These are phyloP conservation scores for Ginglymostoma cirratum DNA, from an alignment of 2,113 vertebrate species.

Conservation along the genomic window DNA sequence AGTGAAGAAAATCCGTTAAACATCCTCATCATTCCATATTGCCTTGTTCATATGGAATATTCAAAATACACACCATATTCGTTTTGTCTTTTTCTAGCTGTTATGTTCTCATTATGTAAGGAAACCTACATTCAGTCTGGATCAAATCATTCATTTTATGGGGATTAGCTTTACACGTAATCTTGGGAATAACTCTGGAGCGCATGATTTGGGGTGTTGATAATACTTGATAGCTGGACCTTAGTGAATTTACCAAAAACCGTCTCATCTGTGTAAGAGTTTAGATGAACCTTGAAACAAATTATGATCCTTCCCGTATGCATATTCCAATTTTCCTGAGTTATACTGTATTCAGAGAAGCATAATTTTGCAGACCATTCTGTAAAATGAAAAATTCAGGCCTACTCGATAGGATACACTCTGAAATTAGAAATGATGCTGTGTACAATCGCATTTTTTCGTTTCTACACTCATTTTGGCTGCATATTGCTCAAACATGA, in stretches of 20 bases:
- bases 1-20: background rate
- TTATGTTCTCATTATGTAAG: background rate
- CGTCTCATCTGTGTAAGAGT: background rate
- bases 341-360: background rate
- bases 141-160: background rate
- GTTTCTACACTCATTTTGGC: background rate
- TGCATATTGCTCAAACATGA: background rate
- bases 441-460: background rate
- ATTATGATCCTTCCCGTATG: background rate
- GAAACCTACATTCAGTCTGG: background rate
- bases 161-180: background rate
- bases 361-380: background rate
- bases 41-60: background rate
- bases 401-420: background rate
- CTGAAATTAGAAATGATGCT: background rate
- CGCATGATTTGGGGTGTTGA: background rate
- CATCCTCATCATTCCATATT: background rate
- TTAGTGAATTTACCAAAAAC: background rate
- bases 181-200: background rate
- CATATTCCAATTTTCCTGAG: background rate
- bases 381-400: background rate
- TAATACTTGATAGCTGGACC: background rate
- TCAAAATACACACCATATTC: background rate
- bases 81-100: background rate
- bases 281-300: background rate